Evolutionary conservation across 2,113 vertebrate species (phyloP), one percentile per base, ranked within the genome.

Genomic region (Mormyrus lacerda): DNA sequence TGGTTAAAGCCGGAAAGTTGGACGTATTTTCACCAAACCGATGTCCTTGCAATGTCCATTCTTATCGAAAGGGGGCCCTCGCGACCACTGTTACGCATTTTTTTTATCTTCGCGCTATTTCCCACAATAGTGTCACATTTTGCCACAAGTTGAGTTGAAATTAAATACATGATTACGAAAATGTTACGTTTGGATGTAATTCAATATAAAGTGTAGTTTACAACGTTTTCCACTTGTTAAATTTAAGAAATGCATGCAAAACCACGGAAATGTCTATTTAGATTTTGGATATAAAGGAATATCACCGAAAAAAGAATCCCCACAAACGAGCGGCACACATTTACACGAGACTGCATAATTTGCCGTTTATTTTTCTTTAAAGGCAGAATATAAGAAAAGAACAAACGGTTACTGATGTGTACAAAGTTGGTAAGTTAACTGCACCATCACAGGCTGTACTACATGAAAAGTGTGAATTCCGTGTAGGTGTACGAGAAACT

Each of bases 291-390:
- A 39, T 76, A 76, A 76, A 15, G 7, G 11, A 73, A 31, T 73
- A 31, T 27, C 65, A 35, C 27, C 61, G 9, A n/a, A 69, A 69
- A 69, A 69, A 69, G n/a, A 79, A 79, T 79, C 73, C 13, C 31
- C 27, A 42, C 35, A 79, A 79, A 79, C 15, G 39, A 35, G 15
- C 17, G 35, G 39, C 73, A 79, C 69, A 76, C 35, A 79, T 79
- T 42, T 42, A 79, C 35, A 85, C n/a, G 13, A 2, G n/a, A 17
- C 47, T 85, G 48, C 44, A 31, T 85, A 85, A 47, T 48, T 85
- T 50, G 47, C 83, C n/a, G 47, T 85, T 85, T 85, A 85, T 85
- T 85, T 85, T 50, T 85, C 45, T 85, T 85, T 85, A 85, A 31
- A 85, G 42, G 21, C 44, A 42, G 24, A 85, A 48, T 50, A 50